phyloP scores from a whole-genome alignment of 2,797 vertebrate species.

The Alca torda region DNA sequence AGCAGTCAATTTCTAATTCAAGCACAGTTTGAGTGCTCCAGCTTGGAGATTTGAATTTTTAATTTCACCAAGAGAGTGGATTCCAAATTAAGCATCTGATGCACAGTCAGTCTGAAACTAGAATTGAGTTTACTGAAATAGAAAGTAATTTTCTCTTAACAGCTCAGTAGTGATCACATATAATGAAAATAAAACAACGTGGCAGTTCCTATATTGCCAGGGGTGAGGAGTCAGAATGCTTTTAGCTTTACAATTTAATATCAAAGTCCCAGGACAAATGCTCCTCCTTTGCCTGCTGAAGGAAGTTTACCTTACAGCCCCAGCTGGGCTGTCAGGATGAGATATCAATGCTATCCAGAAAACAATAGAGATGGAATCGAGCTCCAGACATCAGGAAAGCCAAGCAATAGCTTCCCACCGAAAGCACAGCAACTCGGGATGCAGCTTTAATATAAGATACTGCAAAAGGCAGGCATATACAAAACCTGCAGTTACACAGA shows the following conservation, averaged over 20 bases:
- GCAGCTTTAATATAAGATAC: neutral
- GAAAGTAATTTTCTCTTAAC: slow-evolving; percentile 69
- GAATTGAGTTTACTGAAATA: slow-evolving; percentile 68
- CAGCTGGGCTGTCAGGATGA: neutral
- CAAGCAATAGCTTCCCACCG: neutral
- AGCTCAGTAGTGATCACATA: slow-evolving; percentile 45
- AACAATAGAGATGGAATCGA: neutral
- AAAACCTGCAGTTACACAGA: neutral
- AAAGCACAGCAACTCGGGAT: neutral
- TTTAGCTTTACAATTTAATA: slow-evolving; percentile 19
- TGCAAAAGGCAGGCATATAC: neutral
- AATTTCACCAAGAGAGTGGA: slow-evolving; percentile 62
- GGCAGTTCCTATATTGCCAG: slow-evolving; percentile 32
- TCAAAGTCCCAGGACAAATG: slow-evolving; percentile 19
- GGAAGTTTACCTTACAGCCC: neutral
- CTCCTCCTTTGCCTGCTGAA: neutral
- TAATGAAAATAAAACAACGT: slow-evolving; percentile 60
- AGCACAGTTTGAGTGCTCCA: slow-evolving; percentile 67
- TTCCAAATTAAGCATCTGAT: slow-evolving; percentile 72
- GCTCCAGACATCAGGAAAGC: neutral
- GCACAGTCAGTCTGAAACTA: slow-evolving; percentile 62
- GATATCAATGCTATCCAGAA: neutral
- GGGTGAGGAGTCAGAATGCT: slow-evolving; percentile 3
- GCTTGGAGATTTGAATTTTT: slow-evolving; percentile 69
- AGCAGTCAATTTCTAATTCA: slow-evolving; percentile 71